Evolutionary conservation across 92 coral and sea anemone species (phyloP).

Genomic region (Isaurus tuberculatus): DNA sequence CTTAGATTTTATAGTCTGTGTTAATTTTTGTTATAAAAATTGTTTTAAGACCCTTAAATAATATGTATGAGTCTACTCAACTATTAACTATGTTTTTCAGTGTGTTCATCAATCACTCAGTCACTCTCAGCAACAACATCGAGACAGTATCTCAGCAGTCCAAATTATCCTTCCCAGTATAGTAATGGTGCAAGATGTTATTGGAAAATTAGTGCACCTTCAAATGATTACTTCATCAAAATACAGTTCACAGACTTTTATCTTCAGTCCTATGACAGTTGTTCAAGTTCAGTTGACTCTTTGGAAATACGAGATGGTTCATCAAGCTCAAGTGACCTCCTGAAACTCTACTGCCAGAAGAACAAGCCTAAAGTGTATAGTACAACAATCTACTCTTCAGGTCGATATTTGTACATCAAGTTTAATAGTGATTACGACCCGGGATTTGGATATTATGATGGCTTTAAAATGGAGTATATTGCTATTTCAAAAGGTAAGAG

Average conservation of each 20-base stretch:
- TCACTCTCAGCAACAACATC: not conserved
- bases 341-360: not conserved
- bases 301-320: slow-evolving; percentile 7
- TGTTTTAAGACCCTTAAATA: too few relatives aligned
- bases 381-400: not conserved
- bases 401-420: not conserved
- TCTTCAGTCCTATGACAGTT: not conserved
- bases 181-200: not conserved
- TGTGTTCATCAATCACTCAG: not conserved
- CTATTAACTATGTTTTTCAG: not conserved
- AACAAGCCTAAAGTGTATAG: not conserved
- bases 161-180: not conserved
- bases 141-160: not conserved
- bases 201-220: not conserved
- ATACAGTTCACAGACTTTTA: not conserved
- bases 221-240: not conserved
- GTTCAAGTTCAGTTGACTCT: not conserved
- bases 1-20: too few relatives aligned
- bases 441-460: not conserved
- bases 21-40: too few relatives aligned
- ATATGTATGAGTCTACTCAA: too few relatives aligned
- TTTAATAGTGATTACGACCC: not conserved
- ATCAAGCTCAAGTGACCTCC: not conserved
- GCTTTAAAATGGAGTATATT: not conserved
- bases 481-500: not conserved